Evolutionary conservation across 2,888 invertebrate species (phyloP).

Genomic region (Sisyra terminalis): DNA sequence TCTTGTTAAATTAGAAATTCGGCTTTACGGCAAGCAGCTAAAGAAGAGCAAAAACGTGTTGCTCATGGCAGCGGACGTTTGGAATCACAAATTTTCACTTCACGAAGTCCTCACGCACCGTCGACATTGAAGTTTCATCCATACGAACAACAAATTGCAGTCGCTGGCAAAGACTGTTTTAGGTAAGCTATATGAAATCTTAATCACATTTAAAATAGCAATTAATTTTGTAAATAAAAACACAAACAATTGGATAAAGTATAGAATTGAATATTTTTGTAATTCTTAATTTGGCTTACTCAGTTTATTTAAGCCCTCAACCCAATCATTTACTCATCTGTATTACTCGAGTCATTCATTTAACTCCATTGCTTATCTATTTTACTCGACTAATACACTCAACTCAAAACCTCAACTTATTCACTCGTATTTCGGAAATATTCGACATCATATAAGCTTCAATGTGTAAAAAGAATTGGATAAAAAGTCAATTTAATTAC

Average conservation of each 20-base stretch:
- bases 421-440: no score
- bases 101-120: conserved; percentile 63
- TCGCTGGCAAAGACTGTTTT: conserved; percentile 72
- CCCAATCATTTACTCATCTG: no score
- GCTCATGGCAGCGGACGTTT: conserved; percentile 38
- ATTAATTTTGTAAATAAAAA: not conserved
- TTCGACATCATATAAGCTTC: no score
- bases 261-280: no score
- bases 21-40: conserved; percentile 45
- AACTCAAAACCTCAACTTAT: no score
- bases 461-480: no score
- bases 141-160: conserved; percentile 75
- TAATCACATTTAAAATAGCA: not conserved
- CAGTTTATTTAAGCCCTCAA: no score
- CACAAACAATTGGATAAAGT: not conserved
- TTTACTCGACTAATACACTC: no score
- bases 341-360: no score
- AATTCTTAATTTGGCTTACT: no score
- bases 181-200: conserved; percentile 32
- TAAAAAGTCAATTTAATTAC: no score
- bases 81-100: conserved; percentile 71
- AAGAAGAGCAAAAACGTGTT: conserved; percentile 41
- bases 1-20: conserved; percentile 44
- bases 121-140: conserved; percentile 73
- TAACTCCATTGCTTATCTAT: no score